These are phyloP conservation scores for Rhabdophis nuchalis DNA, from an alignment of 2,797 vertebrate species.

Conservation along the genomic window DNA sequence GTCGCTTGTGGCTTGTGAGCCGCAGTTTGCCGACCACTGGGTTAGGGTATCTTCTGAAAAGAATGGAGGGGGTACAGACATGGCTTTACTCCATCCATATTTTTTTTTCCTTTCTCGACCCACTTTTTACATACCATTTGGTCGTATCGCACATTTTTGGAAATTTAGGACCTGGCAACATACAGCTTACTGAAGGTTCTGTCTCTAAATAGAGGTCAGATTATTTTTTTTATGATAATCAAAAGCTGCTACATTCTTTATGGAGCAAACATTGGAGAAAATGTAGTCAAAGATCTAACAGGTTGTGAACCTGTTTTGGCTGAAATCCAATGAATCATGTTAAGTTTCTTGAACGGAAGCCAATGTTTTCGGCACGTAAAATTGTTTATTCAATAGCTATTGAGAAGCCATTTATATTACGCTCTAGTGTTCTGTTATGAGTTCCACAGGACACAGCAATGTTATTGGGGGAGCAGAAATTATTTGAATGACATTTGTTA, in stretches of 20 bases:
- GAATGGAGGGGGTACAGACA: not conserved
- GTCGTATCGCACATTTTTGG: not conserved
- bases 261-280: not conserved
- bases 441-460: no score
- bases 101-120: not conserved
- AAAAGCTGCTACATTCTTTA: not conserved
- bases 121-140: not conserved
- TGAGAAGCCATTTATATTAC: not conserved
- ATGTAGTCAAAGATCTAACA: not conserved
- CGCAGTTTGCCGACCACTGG: no score
- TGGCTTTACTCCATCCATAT: not conserved
- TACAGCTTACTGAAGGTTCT: not conserved
- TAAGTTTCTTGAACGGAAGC: not conserved
- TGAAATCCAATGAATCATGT: not conserved
- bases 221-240: not conserved
- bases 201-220: not conserved
- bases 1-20: no score
- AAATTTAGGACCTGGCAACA: not conserved
- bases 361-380: not conserved
- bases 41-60: not conserved
- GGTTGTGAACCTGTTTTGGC: not conserved
- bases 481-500: not conserved
- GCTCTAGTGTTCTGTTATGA: not conserved
- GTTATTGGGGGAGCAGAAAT: not conserved
- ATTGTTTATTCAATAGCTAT: not conserved